Conservation (phyloP, 2,888 invertebrate species). For the Patella depressa region DNA sequence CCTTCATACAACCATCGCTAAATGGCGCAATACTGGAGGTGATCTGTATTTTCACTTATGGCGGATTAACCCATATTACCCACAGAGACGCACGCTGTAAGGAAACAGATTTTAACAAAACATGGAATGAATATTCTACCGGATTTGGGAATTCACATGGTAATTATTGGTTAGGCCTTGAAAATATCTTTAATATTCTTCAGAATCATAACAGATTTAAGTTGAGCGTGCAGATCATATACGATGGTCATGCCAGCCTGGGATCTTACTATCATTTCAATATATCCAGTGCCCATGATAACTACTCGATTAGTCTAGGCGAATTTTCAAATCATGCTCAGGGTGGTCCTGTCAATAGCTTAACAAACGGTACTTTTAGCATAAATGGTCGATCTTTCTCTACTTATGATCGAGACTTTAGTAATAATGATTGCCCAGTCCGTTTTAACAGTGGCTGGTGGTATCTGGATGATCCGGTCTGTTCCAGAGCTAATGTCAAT, state of each 20-base stretch:
- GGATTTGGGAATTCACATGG: not conserved
- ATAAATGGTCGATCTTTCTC: not conserved
- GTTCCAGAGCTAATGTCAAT: not conserved
- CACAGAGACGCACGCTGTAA: not conserved
- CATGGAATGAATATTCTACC: not conserved
- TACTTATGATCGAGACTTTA: constrained; percentile 1
- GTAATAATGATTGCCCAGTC: not conserved
- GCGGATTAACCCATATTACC: not conserved
- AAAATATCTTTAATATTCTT: not conserved
- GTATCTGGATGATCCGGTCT: not conserved
- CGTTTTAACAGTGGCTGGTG: not conserved
- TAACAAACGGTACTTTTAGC: not conserved
- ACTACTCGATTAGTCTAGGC: too few species aligned
- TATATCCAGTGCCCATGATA: too few species aligned
- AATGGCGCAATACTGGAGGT: not conserved
- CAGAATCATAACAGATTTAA: too few species aligned
- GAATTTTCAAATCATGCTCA: too few species aligned
- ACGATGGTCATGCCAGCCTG: too few species aligned
- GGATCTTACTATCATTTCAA: too few species aligned
- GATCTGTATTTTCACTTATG: not conserved
- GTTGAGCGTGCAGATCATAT: too few species aligned
- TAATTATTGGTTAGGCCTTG: not conserved
- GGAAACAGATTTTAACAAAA: not conserved
- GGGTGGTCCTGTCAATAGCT: not conserved
- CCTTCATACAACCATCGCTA: not conserved